phyloP scores from a whole-genome alignment of 2,113 vertebrate species.

The Corythaeola cristata region DNA sequence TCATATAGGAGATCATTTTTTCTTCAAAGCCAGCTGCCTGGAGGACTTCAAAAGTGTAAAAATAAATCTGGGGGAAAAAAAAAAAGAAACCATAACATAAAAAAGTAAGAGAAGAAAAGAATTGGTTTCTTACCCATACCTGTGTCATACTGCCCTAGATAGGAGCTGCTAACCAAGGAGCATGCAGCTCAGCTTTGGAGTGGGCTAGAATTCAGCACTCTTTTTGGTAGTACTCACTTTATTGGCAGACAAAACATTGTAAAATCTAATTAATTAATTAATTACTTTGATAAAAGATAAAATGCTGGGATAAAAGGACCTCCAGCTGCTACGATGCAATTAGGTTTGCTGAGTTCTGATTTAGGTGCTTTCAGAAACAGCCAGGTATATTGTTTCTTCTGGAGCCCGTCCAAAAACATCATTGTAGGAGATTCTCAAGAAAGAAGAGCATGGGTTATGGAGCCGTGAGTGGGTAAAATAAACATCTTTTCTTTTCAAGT shows the following conservation, averaged over 20 bases:
- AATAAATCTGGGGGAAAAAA: constrained; percentile 77
- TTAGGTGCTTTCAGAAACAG: background rate
- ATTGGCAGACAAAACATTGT: background rate
- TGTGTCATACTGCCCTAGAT: background rate
- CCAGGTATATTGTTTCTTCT: background rate
- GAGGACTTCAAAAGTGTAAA: constrained; percentile 86
- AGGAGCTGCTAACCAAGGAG: background rate
- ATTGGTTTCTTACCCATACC: background rate
- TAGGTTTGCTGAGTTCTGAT: background rate
- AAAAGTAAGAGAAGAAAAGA: background rate
- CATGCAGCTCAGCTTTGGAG: background rate
- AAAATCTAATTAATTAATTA: background rate
- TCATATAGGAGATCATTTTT: constrained; percentile 68
- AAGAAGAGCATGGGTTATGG: background rate
- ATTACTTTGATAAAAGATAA: background rate
- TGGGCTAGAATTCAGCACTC: background rate
- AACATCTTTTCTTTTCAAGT: background rate
- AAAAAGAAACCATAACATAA: background rate
- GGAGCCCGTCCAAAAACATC: background rate
- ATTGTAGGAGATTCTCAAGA: background rate
- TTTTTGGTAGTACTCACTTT: background rate
- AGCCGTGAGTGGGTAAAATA: background rate
- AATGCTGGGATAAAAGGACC: background rate
- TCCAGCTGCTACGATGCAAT: background rate
- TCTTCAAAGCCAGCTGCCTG: constrained; percentile 76